Conservation (phyloP, 2,113 vertebrate genomes). For the Lophochroa leadbeateri region DNA sequence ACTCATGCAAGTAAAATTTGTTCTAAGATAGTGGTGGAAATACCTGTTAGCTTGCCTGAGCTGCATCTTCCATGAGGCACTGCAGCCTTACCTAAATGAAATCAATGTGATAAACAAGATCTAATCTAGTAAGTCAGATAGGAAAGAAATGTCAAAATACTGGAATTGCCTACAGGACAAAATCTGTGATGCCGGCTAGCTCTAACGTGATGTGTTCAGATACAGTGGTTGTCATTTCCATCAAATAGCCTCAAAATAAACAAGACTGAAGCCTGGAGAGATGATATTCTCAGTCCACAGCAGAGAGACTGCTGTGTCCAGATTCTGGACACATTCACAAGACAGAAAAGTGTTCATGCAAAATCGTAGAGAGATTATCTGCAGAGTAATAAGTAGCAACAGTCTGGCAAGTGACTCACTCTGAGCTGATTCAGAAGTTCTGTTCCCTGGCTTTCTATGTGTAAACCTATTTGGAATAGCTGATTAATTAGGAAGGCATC, state of each 20-base stretch:
- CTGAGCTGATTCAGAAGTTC: not conserved
- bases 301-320: not conserved
- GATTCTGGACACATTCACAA: not conserved
- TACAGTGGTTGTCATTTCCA: not conserved
- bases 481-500: not conserved
- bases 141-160: slow-evolving; percentile 33
- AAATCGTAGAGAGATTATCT: not conserved
- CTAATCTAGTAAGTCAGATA: not conserved
- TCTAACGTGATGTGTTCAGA: not conserved
- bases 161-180: not conserved
- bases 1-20: not conserved
- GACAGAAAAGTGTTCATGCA: not conserved
- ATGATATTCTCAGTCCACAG: not conserved
- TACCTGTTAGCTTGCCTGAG: not conserved
- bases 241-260: not conserved
- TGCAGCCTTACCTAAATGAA: not conserved
- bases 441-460: not conserved
- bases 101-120: not conserved
- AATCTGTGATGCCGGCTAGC: not conserved
- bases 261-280: not conserved
- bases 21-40: not conserved
- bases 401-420: slow-evolving; percentile 2
- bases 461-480: not conserved
- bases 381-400: not conserved
- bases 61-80: not conserved